Base-by-base conservation (phyloP, 2,113 vertebrate species). In the Athene cunicularia region DNA sequence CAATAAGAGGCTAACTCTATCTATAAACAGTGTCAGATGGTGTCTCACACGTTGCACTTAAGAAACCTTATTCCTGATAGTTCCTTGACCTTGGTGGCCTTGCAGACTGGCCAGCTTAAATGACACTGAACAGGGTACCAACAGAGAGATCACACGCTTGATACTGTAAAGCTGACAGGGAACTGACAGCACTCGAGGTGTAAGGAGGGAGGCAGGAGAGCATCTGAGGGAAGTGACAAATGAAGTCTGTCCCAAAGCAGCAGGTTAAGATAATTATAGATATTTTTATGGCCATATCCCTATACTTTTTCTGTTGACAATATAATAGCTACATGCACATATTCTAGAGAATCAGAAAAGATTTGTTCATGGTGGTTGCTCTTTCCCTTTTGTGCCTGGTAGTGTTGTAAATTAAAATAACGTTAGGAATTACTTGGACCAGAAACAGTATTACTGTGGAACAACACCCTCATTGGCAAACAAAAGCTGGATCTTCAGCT, bases 1-100 rank as follows among this genome's bases (percentile, higher is more conserved):
- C 97, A 98, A 77, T 98, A 98, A 97, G 98, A 92, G 94, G 95
- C 97, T 98, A 97, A 97, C 86, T 96, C 85, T 97, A 98, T 98
- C 98, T 98, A 97, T 98, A 98, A 99, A 98, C 98, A 98, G 95
- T 98, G 98, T 99, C 98, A 98, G 98, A 98, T 98, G 97, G 98
- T 98, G 98, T 97, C 98, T 98, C 98, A 98, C 98, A 99, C 98
- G 9, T 98, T 97, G 98, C 98, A 98, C 98, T 99, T 98, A 99
- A 98, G 98, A 98, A 98, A 98, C 97, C 97, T 97, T 98, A 98
- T 91, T 97, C 98, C 96, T 97, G 98, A 98, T 98, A 98, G 96
- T 97, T 97, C 96, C 97, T 98, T 99, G 98, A 98, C 98, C 98
- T 98, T 97, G 66, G 92, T 97, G 96, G 95, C 97, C 97, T 97